phyloP scores from a whole-genome alignment of 2,888 invertebrate genomes.

The Tetragnatha montana region DNA sequence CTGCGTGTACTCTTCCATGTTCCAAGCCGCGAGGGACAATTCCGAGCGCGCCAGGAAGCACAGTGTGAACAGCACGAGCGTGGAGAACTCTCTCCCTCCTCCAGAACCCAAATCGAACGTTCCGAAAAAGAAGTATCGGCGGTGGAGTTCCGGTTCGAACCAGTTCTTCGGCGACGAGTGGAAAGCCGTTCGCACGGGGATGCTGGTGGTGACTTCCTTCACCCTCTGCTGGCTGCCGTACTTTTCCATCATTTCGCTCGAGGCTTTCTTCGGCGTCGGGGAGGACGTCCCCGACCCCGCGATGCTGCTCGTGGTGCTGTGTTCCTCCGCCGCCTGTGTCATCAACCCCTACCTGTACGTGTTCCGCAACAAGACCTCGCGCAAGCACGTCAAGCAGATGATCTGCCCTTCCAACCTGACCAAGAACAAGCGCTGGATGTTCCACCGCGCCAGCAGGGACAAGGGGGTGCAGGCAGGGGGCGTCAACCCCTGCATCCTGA shows the following conservation, averaged over 20 bases:
- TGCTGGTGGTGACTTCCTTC: slow-evolving; percentile 84
- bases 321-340: slow-evolving; percentile 81
- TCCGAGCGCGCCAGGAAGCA: slow-evolving; percentile 80
- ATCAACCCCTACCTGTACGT: slow-evolving; percentile 87
- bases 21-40: slow-evolving; percentile 85
- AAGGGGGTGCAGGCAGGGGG: slow-evolving; percentile 15
- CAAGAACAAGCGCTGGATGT: slow-evolving; percentile 60
- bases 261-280: slow-evolving; percentile 75
- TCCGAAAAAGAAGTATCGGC: slow-evolving; percentile 76
- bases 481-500: slow-evolving; percentile 57
- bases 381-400: slow-evolving; percentile 78
- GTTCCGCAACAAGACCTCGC: slow-evolving; percentile 83
- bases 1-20: slow-evolving; percentile 85
- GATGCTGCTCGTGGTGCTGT: slow-evolving; percentile 77
- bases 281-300: slow-evolving; percentile 77
- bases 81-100: slow-evolving; percentile 55
- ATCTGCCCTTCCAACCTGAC: slow-evolving; percentile 52
- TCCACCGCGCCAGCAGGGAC: slow-evolving; percentile 42
- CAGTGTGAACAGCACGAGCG: slow-evolving; percentile 77
- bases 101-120: slow-evolving; percentile 65
- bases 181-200: slow-evolving; percentile 90
- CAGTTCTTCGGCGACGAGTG: slow-evolving; percentile 90
- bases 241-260: slow-evolving; percentile 76
- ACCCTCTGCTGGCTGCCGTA: slow-evolving; percentile 80
- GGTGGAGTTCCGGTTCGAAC: slow-evolving; percentile 89